Evolutionary conservation across 2,797 vertebrate genomes (phyloP), one percentile per base, ranked within the genome.

Genomic region (Melanogrammus aeglefinus): DNA sequence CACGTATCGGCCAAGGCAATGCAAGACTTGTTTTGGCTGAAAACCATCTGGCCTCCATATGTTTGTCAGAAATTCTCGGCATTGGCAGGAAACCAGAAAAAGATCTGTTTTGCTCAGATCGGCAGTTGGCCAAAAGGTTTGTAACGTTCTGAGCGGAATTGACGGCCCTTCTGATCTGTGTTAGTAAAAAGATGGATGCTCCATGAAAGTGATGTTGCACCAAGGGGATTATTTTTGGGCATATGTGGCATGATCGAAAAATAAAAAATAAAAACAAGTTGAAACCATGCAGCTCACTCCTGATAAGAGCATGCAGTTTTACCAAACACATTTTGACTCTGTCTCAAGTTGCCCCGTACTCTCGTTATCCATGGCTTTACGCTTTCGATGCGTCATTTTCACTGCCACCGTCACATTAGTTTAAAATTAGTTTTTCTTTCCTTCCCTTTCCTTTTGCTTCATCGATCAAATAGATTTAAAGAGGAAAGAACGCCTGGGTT

Each of bases 21-120:
- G 73, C 72, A 82, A 51, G 80, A 81, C 82, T 82, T 82, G 81
- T 89, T 89, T 88, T 79, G 86, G 85, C 74, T 81, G 81, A 85
- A 51, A 35, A 83, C 78, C 90, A 89, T 92, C 91, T 93, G 93
- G 89, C 87, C 85, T 86, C 89, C 90, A 92, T 82, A 88, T 88
- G 86, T 77, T 84, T 89, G 86, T 89, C 88, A 87, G 81, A 88
- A 88, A 77, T 77, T 82, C 78, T 80, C 81, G 80, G 33, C 76
- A 35, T 82, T 90, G 86, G 86, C 86, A 74, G 78, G 74, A 87
- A 76, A 85, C 83, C 81, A 84, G 47, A 81, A 86, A 86, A 79
- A 76, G 79, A 88, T 90, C 85, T 82, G 81, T 70, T 77, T 33
- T 78, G 82, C 81, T 81, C 76, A 77, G 78, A 87, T 84, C 82